phyloP scores from a whole-genome alignment of 1,140 invertebrate genomes.

The Propsilocerus akamusi region DNA sequence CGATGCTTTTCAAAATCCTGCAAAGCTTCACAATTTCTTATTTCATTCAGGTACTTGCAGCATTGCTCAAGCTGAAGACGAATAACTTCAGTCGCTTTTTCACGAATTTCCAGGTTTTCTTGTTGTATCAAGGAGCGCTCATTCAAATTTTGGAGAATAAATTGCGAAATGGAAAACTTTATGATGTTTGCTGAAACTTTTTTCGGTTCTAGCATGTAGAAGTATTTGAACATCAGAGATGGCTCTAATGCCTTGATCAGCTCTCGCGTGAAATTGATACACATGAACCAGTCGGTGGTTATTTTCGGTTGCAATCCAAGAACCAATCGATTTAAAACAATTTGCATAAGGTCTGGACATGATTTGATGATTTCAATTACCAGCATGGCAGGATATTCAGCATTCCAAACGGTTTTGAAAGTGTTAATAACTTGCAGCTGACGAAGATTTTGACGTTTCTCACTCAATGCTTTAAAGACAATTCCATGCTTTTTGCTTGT shows the following conservation, averaged over 20 bases:
- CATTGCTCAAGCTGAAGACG: slow-evolving; percentile 21
- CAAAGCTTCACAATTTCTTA: slow-evolving; percentile 13
- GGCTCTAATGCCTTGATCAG: slow-evolving; percentile 18
- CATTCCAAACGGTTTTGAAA: slow-evolving; percentile 13
- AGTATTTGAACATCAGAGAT: slow-evolving; percentile 14
- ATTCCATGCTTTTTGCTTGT: slow-evolving; percentile 51
- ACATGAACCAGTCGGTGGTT: slow-evolving; percentile 6
- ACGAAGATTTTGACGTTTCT: slow-evolving; percentile 15
- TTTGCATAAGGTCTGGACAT: slow-evolving; percentile 52
- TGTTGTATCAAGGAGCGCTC: slow-evolving; percentile 9
- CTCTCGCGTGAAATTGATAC: slow-evolving; percentile 10
- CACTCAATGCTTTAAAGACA: slow-evolving; percentile 17
- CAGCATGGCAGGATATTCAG: slow-evolving; percentile 39
- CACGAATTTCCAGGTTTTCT: slow-evolving; percentile 7
- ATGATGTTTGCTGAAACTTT: slow-evolving; percentile 20
- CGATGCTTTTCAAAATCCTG: slow-evolving; percentile 13
- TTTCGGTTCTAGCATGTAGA: slow-evolving; percentile 18
- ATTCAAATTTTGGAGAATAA: slow-evolving; percentile 14
- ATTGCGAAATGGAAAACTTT: slow-evolving; percentile 16
- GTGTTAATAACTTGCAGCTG: slow-evolving; percentile 15
- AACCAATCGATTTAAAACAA: slow-evolving; percentile 27
- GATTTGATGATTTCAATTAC: slow-evolving; percentile 40
- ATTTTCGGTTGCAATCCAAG: slow-evolving; percentile 9
- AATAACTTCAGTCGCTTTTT: slow-evolving; percentile 12
- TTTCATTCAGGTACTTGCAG: slow-evolving; percentile 16